Evolutionary conservation across 2,113 vertebrate genomes (phyloP).

Genomic region (Nicator chloris): DNA sequence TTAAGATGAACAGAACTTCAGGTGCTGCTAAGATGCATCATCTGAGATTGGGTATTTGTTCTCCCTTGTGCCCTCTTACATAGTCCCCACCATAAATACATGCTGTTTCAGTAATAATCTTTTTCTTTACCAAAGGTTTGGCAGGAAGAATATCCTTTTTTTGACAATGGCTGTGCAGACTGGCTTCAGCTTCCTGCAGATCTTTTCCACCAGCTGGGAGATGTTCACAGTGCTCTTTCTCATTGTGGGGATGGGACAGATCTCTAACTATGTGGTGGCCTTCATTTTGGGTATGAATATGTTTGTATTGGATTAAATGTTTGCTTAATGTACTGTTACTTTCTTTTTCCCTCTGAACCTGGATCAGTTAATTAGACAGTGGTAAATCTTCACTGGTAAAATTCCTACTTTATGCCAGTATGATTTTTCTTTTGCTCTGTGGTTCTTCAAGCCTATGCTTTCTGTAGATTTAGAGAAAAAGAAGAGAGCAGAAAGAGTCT

Average conservation of each 20-base stretch:
- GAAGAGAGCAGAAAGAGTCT: background rate
- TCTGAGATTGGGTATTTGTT: background rate
- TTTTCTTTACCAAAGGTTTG: constrained; percentile 76
- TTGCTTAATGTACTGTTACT: background rate
- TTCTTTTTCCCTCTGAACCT: background rate
- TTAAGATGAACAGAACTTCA: background rate
- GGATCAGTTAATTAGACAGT: background rate
- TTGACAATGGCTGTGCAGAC: constrained; percentile 81
- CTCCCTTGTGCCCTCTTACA: background rate
- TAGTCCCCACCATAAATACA: background rate
- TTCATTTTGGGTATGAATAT: constrained; percentile 87
- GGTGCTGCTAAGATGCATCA: background rate
- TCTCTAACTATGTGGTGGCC: constrained; percentile 88
- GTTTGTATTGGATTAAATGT: background rate
- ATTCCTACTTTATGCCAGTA: background rate
- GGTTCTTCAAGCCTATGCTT: background rate
- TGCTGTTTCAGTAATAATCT: background rate
- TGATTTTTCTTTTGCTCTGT: background rate
- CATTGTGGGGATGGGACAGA: constrained; percentile 83
- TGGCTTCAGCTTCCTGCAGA: constrained; percentile 81
- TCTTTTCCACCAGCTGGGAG: constrained; percentile 85
- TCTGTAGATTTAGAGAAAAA: background rate
- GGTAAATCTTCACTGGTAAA: background rate
- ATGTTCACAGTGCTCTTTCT: constrained; percentile 84
- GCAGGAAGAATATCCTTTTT: constrained; percentile 87